Conservation (phyloP, 1,140 invertebrate species). For the Camponotus pennsylvanicus region DNA sequence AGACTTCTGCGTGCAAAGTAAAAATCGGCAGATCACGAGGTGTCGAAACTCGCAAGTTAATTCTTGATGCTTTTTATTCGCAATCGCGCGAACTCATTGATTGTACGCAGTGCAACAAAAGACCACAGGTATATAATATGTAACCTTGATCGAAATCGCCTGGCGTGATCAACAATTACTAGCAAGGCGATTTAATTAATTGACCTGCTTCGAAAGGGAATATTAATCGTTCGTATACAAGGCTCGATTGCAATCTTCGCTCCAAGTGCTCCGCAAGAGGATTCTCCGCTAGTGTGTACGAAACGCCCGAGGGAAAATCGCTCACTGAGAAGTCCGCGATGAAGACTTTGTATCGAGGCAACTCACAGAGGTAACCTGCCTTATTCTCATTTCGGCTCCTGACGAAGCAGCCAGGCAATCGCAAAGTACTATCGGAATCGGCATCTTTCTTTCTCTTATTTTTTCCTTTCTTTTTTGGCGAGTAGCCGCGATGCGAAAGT, state of each 20-base stretch:
- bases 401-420: conserved; percentile 45
- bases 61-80: conserved; percentile 39
- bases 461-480: background rate
- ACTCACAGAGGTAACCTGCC: conserved; percentile 32
- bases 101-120: conserved; percentile 26
- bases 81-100: conserved; percentile 54
- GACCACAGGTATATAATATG: background rate
- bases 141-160: conserved; percentile 19
- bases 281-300: conserved; percentile 16
- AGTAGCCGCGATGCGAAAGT: conserved; percentile 25
- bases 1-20: background rate
- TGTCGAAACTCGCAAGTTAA: background rate
- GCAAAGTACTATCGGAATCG: conserved; percentile 46
- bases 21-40: conserved; percentile 22
- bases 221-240: conserved; percentile 68
- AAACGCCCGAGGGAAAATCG: conserved; percentile 63
- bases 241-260: conserved; percentile 61
- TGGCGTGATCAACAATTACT: conserved; percentile 67
- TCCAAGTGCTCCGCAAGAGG: conserved; percentile 27
- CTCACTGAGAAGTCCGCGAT: conserved; percentile 59
- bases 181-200: conserved; percentile 69
- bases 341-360: conserved; percentile 61
- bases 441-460: conserved; percentile 32
- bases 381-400: conserved; percentile 47
- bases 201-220: conserved; percentile 60